Percentiles rank a stretch among this genome's conserved stretches.
Conservation (phyloP, 2,888 invertebrate species). For the Diadegma fenestrale region DNA sequence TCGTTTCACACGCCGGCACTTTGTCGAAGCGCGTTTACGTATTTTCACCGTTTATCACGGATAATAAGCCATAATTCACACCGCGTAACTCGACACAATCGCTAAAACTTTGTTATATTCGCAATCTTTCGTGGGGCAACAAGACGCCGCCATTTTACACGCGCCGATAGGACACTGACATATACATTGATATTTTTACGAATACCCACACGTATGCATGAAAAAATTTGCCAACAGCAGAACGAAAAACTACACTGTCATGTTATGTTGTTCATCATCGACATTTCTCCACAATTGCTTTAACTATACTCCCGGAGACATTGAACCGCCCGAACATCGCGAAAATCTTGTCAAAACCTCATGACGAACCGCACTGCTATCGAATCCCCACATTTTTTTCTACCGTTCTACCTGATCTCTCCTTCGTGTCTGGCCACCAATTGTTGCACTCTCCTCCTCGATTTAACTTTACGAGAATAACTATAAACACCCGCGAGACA, state of each 20-base stretch:
- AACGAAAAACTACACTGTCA: conserved; percentile 11
- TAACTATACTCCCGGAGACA: conserved; percentile 2
- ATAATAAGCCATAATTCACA: conserved; percentile 25
- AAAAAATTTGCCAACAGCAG: conserved; percentile 19
- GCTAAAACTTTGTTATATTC: conserved; percentile 49
- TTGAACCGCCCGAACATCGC: not conserved
- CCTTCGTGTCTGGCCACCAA: conserved; percentile 1
- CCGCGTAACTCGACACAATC: conserved; percentile 30
- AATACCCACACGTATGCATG: not conserved
- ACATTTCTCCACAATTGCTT: not conserved
- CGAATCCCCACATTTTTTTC: conserved; percentile 8
- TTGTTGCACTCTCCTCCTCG: conserved; percentile 17
- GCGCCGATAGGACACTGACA: conserved; percentile 62
- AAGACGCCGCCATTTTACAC: conserved; percentile 76
- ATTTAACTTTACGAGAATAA: conserved; percentile 47
- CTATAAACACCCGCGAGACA: conserved; percentile 30
- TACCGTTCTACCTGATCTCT: conserved; percentile 4
- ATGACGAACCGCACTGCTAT: conserved; percentile 4
- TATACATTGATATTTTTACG: conserved; percentile 29
- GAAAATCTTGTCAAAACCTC: conserved; percentile 10
- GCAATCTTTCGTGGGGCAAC: conserved; percentile 54
- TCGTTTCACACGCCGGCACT: conserved; percentile 6
- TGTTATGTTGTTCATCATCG: conserved; percentile 19
- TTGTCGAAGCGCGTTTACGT: not conserved
- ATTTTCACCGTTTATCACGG: conserved; percentile 42